Conservation (phyloP, 2,888 invertebrate genomes). For the Atethmia centrago region DNA sequence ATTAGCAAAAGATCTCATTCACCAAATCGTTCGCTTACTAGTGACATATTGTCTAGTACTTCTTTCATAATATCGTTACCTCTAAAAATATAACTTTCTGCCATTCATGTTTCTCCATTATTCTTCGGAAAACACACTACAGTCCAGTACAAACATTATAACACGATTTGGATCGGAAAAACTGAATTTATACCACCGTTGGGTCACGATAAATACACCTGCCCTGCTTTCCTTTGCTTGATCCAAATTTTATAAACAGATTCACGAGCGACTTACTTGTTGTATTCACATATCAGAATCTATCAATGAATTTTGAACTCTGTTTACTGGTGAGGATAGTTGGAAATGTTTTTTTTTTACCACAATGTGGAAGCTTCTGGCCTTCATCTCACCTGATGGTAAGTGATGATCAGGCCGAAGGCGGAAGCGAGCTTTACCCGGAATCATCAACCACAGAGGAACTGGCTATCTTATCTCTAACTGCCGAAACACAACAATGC, state of each 20-base stretch:
- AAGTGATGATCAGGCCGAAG: no score
- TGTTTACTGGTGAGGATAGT: background rate
- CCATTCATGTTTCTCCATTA: background rate
- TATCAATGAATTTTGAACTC: slow-evolving; percentile 13
- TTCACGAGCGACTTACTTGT: slow-evolving; percentile 48
- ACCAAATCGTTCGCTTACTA: background rate
- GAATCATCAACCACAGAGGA: no score
- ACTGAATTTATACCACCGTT: slow-evolving; percentile 62
- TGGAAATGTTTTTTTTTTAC: background rate
- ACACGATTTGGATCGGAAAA: slow-evolving; percentile 44
- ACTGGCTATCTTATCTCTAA: no score
- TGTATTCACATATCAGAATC: background rate
- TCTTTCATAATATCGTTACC: background rate
- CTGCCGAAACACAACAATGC: no score
- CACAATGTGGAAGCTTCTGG: no score
- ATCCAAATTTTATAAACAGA: slow-evolving; percentile 67
- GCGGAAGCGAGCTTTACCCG: no score
- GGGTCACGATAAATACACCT: slow-evolving; percentile 68
- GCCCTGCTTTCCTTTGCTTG: slow-evolving; percentile 63
- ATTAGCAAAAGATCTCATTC: background rate
- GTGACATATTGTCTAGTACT: background rate
- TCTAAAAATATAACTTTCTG: background rate
- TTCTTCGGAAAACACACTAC: slow-evolving; percentile 27
- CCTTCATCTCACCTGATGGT: no score
- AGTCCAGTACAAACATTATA: slow-evolving; percentile 29